Evolutionary conservation across 2,113 vertebrate species (phyloP).

Genomic region (Esox niger): DNA sequence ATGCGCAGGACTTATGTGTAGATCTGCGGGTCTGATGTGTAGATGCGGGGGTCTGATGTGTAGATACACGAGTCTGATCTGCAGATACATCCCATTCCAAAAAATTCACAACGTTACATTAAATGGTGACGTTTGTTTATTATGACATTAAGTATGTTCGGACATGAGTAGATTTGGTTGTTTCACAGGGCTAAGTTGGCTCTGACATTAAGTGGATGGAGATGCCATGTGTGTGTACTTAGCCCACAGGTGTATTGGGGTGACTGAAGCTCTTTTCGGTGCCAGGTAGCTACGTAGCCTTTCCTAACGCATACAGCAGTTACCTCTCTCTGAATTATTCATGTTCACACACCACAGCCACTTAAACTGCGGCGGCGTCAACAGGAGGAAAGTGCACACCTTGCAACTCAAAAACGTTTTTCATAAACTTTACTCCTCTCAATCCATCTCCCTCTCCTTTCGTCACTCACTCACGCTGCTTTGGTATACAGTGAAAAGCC

Average conservation of each 20-base stretch:
- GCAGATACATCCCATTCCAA: constrained; percentile 42
- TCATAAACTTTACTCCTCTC: constrained; percentile 47
- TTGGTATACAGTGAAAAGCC: constrained; percentile 28
- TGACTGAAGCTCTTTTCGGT: constrained; percentile 16
- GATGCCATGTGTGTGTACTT: constrained; percentile 11
- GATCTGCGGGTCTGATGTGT: too few species aligned
- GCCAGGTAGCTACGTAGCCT: constrained; percentile 33
- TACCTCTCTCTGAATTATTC: constrained; percentile 53
- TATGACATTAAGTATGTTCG: constrained; percentile 40
- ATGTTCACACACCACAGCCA: constrained; percentile 46
- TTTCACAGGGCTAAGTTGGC: not conserved
- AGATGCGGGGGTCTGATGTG: too few species aligned
- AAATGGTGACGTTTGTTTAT: constrained; percentile 51
- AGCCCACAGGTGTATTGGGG: constrained; percentile 12
- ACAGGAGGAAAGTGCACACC: constrained; percentile 56
- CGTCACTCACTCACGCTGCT: not conserved
- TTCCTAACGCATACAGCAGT: constrained; percentile 51
- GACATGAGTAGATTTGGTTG: not conserved
- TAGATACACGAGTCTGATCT: too few species aligned
- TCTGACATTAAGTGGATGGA: constrained; percentile 14
- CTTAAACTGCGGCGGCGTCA: constrained; percentile 42
- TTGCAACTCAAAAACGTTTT: constrained; percentile 58
- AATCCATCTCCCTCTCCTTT: not conserved
- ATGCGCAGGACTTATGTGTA: too few species aligned
- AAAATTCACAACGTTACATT: constrained; percentile 44